These are phyloP conservation scores for Trachelus troglodyta DNA, from an alignment of 2,888 invertebrate species.

Conservation along the genomic window DNA sequence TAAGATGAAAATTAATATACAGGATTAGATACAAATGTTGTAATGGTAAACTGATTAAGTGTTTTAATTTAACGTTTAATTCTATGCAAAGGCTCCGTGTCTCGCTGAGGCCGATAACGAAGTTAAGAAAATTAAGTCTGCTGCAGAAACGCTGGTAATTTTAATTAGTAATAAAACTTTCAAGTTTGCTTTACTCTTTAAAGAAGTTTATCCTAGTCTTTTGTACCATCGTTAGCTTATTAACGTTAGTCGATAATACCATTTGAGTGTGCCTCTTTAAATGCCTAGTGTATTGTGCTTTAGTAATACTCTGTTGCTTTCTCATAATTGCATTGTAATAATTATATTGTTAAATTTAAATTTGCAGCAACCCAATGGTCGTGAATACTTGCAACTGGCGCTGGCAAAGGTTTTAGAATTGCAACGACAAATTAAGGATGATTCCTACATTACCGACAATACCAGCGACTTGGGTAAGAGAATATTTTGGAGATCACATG, in stretches of 20 bases:
- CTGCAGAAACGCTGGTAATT: conserved; percentile 32
- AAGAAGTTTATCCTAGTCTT: neutral
- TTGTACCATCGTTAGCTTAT: neutral
- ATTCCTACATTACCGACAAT: conserved; percentile 43
- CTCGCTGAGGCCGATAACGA: conserved; percentile 39
- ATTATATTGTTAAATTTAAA: neutral
- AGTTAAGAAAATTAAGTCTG: conserved; percentile 38
- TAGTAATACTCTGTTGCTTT: neutral
- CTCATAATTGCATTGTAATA: neutral
- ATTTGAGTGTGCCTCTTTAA: neutral
- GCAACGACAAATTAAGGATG: conserved; percentile 55
- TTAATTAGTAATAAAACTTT: neutral
- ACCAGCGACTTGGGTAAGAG: conserved; percentile 50
- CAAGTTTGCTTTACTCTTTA: neutral
- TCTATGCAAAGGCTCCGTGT: conserved; percentile 46
- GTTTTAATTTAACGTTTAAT: conserved; percentile 6
- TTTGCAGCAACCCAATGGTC: conserved; percentile 46
- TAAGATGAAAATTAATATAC: conserved; percentile 33
- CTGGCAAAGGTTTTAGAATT: conserved; percentile 54
- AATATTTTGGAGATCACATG: neutral
- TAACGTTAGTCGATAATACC: neutral
- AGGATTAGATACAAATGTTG: conserved; percentile 1
- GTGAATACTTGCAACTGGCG: conserved; percentile 57
- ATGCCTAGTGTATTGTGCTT: neutral
- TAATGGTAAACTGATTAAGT: neutral